phyloP scores from a whole-genome alignment of 2,113 vertebrate genomes.

The Rafetus swinhoei region DNA sequence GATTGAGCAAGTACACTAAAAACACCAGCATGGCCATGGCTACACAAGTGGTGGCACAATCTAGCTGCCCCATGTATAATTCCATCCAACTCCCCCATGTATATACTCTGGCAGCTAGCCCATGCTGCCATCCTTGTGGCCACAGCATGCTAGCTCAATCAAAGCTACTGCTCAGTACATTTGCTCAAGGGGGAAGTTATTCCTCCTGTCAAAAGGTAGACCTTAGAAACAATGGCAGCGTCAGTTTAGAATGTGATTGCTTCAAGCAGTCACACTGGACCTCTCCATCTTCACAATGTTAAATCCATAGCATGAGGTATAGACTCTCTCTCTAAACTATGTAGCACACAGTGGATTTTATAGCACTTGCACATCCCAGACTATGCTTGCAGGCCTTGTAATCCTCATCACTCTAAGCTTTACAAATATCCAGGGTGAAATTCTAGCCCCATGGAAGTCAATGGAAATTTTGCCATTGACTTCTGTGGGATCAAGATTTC shows the following conservation, averaged over 20 bases:
- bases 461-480: too few relatives aligned
- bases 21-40: background rate
- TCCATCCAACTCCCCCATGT: background rate
- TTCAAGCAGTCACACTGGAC: background rate
- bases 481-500: too few relatives aligned
- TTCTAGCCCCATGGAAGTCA: too few relatives aligned
- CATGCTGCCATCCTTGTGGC: background rate
- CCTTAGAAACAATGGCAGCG: background rate
- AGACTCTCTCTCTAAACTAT: background rate
- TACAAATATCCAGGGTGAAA: too few relatives aligned
- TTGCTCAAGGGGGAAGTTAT: background rate
- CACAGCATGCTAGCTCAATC: background rate
- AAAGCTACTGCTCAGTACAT: background rate
- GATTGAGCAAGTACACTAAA: background rate
- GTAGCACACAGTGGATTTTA: background rate
- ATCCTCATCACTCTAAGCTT: too few relatives aligned
- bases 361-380: background rate
- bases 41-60: background rate
- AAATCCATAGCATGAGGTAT: background rate
- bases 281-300: background rate
- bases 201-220: background rate
- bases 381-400: background rate
- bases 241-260: background rate
- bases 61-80: background rate
- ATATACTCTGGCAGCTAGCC: background rate